Evolutionary conservation across 2,113 vertebrate genomes (phyloP).

Genomic region (Urocynchramus pylzowi): DNA sequence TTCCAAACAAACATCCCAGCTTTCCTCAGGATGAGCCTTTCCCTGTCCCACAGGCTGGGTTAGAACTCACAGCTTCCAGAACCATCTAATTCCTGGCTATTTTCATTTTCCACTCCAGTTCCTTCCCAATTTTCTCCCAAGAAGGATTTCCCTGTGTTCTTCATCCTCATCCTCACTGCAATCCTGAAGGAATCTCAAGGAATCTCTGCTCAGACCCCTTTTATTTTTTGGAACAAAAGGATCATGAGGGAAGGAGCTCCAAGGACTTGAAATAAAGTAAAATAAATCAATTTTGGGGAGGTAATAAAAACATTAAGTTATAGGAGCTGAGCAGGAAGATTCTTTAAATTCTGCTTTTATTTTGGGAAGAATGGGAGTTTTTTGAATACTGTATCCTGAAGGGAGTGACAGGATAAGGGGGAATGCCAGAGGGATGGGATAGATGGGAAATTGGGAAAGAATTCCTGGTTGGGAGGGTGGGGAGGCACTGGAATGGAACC

Average conservation of each 20-base stretch:
- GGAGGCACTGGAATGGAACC: neutral
- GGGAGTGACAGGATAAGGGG: neutral
- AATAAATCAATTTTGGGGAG: neutral
- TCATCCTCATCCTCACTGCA: neutral
- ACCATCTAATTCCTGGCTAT: neutral
- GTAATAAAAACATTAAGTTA: neutral
- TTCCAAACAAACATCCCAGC: neutral
- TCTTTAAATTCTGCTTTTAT: neutral
- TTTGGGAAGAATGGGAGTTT: fast-evolving
- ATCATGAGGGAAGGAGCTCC: neutral
- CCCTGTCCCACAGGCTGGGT: neutral
- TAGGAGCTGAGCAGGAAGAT: neutral
- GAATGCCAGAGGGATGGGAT: neutral
- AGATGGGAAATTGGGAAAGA: neutral
- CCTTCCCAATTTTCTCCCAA: neutral
- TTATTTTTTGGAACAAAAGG: neutral
- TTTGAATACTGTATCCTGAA: neutral
- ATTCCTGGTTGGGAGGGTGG: neutral
- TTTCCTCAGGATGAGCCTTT: neutral
- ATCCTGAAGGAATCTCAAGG: neutral
- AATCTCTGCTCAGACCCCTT: neutral
- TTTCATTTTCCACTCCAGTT: neutral
- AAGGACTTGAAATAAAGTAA: neutral
- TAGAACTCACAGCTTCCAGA: neutral
- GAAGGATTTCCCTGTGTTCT: neutral